Evolutionary conservation across 2,113 vertebrate genomes (phyloP).

Genomic region (Tursiops truncatus): DNA sequence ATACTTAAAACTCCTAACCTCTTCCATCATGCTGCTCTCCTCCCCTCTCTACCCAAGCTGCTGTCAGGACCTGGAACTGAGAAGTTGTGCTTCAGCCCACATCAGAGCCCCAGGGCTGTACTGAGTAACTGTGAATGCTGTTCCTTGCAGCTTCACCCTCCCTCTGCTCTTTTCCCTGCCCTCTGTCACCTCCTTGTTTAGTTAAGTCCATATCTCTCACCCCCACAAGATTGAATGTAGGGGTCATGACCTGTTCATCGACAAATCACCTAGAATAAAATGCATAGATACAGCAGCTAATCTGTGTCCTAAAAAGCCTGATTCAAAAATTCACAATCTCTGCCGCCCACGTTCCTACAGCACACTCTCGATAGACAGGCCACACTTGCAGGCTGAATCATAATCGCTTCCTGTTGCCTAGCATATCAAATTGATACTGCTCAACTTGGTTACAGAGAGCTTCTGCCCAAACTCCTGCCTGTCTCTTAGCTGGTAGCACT

Average conservation of each 20-base stretch:
- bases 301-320: not conserved
- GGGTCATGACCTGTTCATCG: not conserved
- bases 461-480: not conserved
- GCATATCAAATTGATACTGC: not conserved
- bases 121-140: fast-evolving
- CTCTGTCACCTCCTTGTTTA: not conserved
- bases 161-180: not conserved
- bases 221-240: not conserved
- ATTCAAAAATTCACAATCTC: not conserved
- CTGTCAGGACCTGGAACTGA: not conserved
- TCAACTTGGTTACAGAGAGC: not conserved
- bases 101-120: not conserved
- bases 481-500: not conserved
- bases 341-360: not conserved
- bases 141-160: not conserved
- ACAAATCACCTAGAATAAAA: constrained; percentile 28
- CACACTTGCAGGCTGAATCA: not conserved
- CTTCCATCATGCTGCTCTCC: not conserved
- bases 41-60: not conserved
- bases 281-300: not conserved
- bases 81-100: not conserved
- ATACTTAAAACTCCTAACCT: not conserved
- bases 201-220: not conserved
- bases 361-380: not conserved
- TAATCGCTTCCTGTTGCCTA: not conserved